Evolutionary conservation across 2,888 invertebrate genomes (phyloP).

Genomic region (Panopea generosa): DNA sequence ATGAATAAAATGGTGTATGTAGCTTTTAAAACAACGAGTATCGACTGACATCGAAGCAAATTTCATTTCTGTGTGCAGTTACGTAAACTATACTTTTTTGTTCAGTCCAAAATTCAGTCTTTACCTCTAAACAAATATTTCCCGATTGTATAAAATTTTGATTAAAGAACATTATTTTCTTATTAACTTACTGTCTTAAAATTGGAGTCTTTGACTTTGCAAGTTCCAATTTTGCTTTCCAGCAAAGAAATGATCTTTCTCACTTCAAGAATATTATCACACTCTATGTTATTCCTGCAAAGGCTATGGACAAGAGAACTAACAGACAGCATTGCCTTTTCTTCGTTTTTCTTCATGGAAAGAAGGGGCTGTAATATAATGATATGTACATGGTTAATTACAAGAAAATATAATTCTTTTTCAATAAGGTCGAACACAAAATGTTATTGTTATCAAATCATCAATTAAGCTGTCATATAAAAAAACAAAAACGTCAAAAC

Average conservation of each 20-base stretch:
- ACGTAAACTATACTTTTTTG: no score
- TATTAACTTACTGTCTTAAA: slow-evolving; percentile 55
- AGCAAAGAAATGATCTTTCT: slow-evolving; percentile 77
- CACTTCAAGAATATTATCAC: slow-evolving; percentile 81
- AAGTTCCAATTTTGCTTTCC: slow-evolving; percentile 67
- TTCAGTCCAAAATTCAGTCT: no score
- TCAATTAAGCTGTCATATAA: no score
- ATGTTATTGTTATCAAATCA: no score
- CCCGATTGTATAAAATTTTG: no score
- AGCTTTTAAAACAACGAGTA: not conserved
- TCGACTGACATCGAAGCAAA: not conserved
- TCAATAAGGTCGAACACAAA: no score
- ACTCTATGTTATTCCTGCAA: slow-evolving; percentile 87
- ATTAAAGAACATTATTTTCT: no score
- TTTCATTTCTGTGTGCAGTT: no score
- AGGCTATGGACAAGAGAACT: slow-evolving; percentile 90
- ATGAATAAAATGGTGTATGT: not conserved
- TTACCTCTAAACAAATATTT: no score
- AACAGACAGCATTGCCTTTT: slow-evolving; percentile 89
- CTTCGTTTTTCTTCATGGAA: slow-evolving; percentile 84
- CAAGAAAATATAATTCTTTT: no score
- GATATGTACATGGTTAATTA: not conserved
- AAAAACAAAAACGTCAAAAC: no score
- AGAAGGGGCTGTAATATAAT: slow-evolving; percentile 83
- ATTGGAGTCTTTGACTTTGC: slow-evolving; percentile 66